Base-by-base conservation (phyloP, 2,113 vertebrate species). In the Trinectes maculatus region DNA sequence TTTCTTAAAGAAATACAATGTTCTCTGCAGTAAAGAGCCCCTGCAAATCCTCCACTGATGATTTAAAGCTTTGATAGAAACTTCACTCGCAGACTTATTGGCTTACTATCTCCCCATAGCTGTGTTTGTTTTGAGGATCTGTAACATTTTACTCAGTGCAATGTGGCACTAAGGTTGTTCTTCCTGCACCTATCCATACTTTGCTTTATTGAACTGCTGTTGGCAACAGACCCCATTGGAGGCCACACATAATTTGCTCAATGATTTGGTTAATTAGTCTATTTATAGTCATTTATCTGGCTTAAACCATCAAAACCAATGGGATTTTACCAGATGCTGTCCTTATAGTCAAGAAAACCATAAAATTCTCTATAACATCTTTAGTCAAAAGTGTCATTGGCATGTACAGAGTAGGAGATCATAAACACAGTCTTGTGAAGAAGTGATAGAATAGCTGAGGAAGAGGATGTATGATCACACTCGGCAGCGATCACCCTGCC, bases 401-500 rank as follows among this genome's bases (percentile, higher is more conserved):
- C 70, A 62, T 48, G 63, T 60, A 51, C 47, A 70, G 28, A 36
- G 19, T 42, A 39, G 48, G 69, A 66, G 55, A 82, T 83, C 42
- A 84, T 63, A 72, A 80, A 47, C 52, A 31, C 39, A 24, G 46
- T 29, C 56, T 64, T 60, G 47, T 36, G 19, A 28, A 61, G 60
- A 84, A 79, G 59, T 83, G 86, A 84, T 85, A 67, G 73, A 61
- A 58, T 37, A 69, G 73, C 71, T 48, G 68, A 67, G 63, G 64
- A 89, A 66, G 72, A 65, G 59, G 69, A 85, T 84, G 86, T 62
- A 79, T 71, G 71, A 81, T 86, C 78, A 72, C 70, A 82, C 80
- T 84, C 79, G 29, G 74, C 66, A 83, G 83, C 73, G 84, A 82
- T 85, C 78, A 79, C 80, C 57, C n/a, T 69, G 77, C 75, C 83